Evolutionary conservation across 2,113 vertebrate species (phyloP).

Genomic region (Epinephelus moara): DNA sequence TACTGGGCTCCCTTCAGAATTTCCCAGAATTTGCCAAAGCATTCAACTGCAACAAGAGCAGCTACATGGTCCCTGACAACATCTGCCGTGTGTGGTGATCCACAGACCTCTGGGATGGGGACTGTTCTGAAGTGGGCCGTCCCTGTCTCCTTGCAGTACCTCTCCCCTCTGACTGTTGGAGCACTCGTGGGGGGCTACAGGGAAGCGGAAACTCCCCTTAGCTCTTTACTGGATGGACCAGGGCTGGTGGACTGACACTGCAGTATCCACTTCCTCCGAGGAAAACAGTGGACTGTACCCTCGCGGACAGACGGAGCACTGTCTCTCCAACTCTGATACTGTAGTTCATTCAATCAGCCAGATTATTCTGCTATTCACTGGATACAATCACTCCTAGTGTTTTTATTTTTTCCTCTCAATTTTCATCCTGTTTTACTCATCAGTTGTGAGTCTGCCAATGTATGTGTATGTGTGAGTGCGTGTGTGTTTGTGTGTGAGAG

Average conservation of each 20-base stretch:
- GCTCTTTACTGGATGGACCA: conserved; percentile 67
- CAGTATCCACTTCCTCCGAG: conserved; percentile 68
- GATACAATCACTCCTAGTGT: conserved; percentile 55
- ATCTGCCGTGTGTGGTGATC: conserved; percentile 94
- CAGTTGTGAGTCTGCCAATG: conserved; percentile 24
- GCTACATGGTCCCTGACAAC: conserved; percentile 90
- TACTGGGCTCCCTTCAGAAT: conserved; percentile 95
- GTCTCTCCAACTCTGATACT: conserved; percentile 61
- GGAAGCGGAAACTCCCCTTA: conserved; percentile 53
- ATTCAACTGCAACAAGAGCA: conserved; percentile 87
- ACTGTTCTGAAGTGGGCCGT: conserved; percentile 6
- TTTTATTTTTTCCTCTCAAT: conserved; percentile 17
- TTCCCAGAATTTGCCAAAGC: conserved; percentile 94
- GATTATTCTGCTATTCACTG: conserved; percentile 64
- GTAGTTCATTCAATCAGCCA: conserved; percentile 68
- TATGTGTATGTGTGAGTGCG: neutral
- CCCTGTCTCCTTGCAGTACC: conserved; percentile 30
- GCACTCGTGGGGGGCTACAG: conserved; percentile 43
- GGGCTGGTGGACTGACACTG: conserved; percentile 66
- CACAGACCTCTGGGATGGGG: conserved; percentile 36
- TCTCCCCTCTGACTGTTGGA: conserved; percentile 67
- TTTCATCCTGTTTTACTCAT: conserved; percentile 39
- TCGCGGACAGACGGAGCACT: conserved; percentile 49
- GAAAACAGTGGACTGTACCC: conserved; percentile 58
- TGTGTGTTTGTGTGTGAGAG: neutral